Percentiles rank a stretch among this genome's conserved stretches.
phyloP scores from a whole-genome alignment of 2,113 vertebrate species.

The Nycticryphes semicollaris region DNA sequence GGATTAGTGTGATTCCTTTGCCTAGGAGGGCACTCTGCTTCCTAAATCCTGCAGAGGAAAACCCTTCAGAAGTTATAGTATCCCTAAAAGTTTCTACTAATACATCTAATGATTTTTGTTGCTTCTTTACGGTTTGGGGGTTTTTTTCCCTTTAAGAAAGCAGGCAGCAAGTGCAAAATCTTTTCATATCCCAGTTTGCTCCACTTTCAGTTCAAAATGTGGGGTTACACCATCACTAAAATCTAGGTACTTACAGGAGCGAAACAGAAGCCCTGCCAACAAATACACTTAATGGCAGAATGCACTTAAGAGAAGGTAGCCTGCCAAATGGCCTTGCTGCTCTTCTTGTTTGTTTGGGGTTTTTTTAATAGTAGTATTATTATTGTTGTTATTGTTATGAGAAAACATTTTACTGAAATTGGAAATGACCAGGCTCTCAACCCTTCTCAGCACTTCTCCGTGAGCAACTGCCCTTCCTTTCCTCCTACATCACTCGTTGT shows the following conservation, averaged over 20 bases:
- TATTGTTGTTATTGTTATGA: neutral
- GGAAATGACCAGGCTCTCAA: neutral
- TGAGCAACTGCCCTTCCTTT: neutral
- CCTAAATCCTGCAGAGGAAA: neutral
- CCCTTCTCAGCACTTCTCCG: neutral
- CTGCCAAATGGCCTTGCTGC: conserved; percentile 6
- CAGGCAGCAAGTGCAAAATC: neutral
- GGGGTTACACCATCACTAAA: neutral
- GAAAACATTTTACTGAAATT: conserved; percentile 22
- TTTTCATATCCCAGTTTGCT: neutral
- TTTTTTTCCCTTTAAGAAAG: neutral
- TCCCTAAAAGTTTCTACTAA: neutral
- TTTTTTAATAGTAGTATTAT: too few species aligned
- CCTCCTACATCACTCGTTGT: neutral
- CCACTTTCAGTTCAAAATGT: neutral
- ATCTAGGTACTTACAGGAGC: neutral
- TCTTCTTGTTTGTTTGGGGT: neutral
- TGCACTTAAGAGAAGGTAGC: neutral
- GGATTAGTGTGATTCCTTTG: neutral
- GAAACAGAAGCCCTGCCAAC: neutral
- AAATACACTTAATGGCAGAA: neutral
- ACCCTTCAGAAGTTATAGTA: neutral
- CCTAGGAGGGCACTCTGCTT: neutral
- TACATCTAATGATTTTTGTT: neutral
- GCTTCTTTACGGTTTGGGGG: neutral